Conservation (phyloP, 2,888 invertebrate genomes). For the Gastracanthus pulcherrimus region DNA sequence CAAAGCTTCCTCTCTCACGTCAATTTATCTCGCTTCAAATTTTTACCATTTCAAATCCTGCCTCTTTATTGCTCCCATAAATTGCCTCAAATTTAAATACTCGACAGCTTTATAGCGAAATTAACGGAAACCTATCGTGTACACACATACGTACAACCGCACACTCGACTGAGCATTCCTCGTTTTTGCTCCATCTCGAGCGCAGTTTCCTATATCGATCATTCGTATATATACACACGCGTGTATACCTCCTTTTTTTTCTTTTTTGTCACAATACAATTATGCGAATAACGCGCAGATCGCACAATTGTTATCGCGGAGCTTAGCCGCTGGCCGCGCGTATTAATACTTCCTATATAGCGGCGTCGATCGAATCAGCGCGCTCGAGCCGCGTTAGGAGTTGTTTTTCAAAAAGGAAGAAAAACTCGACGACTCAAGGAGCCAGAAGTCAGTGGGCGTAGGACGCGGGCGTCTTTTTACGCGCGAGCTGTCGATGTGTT, state of each 20-base stretch:
- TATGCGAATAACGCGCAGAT: not conserved
- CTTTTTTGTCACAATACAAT: not conserved
- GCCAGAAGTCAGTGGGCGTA: constrained; percentile 16
- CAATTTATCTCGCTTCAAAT: too few relatives aligned
- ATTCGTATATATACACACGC: too few relatives aligned
- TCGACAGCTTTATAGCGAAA: not conserved
- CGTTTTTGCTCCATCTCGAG: not conserved
- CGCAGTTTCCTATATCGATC: not conserved
- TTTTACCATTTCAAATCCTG: not conserved
- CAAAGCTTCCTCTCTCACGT: too few relatives aligned
- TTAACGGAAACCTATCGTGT: too few relatives aligned
- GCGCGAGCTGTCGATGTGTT: not conserved
- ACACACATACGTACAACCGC: not conserved
- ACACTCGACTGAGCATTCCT: not conserved
- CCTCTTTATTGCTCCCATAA: not conserved
- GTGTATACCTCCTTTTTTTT: not conserved
- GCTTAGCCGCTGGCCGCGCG: not conserved
- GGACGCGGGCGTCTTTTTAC: not conserved
- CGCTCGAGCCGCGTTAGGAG: not conserved
- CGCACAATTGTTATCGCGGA: not conserved
- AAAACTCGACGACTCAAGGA: constrained; percentile 17
- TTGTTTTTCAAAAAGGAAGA: not conserved
- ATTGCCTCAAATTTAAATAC: not conserved
- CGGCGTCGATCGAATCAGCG: too few relatives aligned
- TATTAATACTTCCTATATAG: not conserved